Evolutionary conservation across 2,888 invertebrate species (phyloP), one percentile per base, ranked within the genome.

Genomic region (Trimorus sp.): DNA sequence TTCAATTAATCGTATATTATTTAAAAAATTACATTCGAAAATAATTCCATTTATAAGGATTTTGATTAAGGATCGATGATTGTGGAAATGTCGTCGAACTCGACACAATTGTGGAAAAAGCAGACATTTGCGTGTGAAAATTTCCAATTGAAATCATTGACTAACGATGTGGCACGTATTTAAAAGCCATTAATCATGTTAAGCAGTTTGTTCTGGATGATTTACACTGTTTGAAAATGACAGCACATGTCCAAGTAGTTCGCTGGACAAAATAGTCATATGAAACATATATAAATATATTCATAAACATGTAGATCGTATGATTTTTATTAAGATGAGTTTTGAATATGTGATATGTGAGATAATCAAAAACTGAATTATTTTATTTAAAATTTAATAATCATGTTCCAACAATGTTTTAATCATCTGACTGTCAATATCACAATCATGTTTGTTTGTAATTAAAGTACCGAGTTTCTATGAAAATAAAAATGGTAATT

Each of bases 181-280:
- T 65, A 65, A 51, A 38, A 36, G 15, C 40, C 70, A 78, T 78
- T 78, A 71, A 78, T 78, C 77, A 78, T 78, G 54, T 56, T 68
- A 78, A 78, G 62, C 77, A 77, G 77, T 77, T 58, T 63, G 66
- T 63, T 49, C 63, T 58, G 12, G 14, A n/a, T n/a, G 37, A 69
- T 77, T 77, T 77, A 77, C 63, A 58, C 49, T 42, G 37, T 77
- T 69, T 62, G 15, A 51, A 69, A 76, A 62, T 11, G 11, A 45
- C 37, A 26, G 62, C 56, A 51, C 59, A 54, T 68, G 54, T 48
- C 45, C 76, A 36, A 75, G 69, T 62, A 48, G 53, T 63, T 48
- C 26, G 14, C 16, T 15, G 8, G n/a, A 48, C 49, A 26, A 26
- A 1, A 26, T 26, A 4, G 26, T 26, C 26, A 26, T 26, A 26